Conservation (phyloP, 2,888 invertebrate species). For the Hymenopus coronatus region DNA sequence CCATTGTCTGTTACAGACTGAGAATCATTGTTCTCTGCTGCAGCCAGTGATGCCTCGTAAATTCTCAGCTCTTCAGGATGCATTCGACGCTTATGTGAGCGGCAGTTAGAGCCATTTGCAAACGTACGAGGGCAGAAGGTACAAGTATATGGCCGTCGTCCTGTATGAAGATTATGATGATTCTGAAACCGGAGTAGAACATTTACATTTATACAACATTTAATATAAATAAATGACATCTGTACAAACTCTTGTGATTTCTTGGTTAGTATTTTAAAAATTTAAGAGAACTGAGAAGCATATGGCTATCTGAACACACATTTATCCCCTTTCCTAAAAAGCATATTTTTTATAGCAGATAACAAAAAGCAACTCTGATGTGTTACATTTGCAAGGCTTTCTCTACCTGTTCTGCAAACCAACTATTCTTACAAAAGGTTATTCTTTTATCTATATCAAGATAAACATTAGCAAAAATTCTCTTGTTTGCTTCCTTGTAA, state of each 20-base stretch:
- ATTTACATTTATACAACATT: not conserved
- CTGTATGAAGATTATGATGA: conserved; percentile 56
- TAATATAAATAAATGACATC: not conserved
- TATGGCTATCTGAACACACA: no score
- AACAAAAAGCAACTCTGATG: no score
- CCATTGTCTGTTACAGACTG: not conserved
- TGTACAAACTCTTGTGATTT: not conserved
- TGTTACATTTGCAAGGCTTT: no score
- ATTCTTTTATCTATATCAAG: no score
- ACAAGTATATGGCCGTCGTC: conserved; percentile 55
- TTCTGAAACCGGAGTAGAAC: conserved; percentile 45
- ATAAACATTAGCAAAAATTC: no score
- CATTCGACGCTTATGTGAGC: conserved; percentile 55
- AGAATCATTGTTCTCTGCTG: conserved; percentile 24
- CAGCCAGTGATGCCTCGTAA: conserved; percentile 37
- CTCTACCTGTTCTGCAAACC: no score
- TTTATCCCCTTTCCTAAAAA: no score
- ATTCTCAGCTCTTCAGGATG: conserved; percentile 49
- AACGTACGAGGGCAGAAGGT: conserved; percentile 57
- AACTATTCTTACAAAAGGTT: no score
- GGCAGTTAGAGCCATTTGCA: conserved; percentile 56
- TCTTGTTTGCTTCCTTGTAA: no score
- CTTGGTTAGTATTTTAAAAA: no score
- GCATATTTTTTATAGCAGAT: no score
- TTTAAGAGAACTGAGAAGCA: no score